Evolutionary conservation across 2,797 vertebrate genomes (phyloP).

Genomic region (Percopsis omiscomaycus): DNA sequence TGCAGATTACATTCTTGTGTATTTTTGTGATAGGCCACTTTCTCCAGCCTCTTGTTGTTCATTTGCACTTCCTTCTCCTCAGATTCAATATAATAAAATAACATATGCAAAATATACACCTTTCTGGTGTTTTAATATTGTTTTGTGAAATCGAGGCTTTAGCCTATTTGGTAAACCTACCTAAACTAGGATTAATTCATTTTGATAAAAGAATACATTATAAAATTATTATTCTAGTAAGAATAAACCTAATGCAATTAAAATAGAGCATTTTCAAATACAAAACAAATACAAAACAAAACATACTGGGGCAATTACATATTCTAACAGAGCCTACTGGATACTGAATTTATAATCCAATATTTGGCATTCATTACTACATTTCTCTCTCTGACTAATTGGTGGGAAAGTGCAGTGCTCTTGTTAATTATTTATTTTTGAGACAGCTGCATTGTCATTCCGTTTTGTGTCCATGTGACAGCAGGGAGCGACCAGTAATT

Average conservation of each 20-base stretch:
- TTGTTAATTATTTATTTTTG: not conserved
- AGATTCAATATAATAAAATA: not conserved
- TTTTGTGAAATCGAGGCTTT: not conserved
- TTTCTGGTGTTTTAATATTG: not conserved
- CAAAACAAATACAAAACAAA: no score
- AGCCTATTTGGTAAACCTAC: no score
- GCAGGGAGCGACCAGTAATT: constrained; percentile 34
- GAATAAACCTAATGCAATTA: no score
- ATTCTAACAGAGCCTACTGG: not conserved
- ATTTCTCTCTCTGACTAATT: not conserved
- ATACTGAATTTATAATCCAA: constrained; percentile 29
- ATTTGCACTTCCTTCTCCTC: constrained; percentile 11
- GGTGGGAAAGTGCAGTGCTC: not conserved
- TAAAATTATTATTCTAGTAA: no score
- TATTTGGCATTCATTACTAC: no score
- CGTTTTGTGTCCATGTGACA: constrained; percentile 27
- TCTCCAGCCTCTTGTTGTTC: constrained; percentile 50
- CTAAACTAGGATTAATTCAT: no score
- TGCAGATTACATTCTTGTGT: constrained; percentile 60
- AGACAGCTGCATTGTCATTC: constrained; percentile 1
- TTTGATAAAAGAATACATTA: no score
- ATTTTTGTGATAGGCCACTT: constrained; percentile 46
- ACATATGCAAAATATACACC: no score
- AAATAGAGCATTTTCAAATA: no score
- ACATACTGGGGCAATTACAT: no score